Evolutionary conservation across 1,140 invertebrate genomes (phyloP).

Genomic region (Pseudomyrmex dendroicus): DNA sequence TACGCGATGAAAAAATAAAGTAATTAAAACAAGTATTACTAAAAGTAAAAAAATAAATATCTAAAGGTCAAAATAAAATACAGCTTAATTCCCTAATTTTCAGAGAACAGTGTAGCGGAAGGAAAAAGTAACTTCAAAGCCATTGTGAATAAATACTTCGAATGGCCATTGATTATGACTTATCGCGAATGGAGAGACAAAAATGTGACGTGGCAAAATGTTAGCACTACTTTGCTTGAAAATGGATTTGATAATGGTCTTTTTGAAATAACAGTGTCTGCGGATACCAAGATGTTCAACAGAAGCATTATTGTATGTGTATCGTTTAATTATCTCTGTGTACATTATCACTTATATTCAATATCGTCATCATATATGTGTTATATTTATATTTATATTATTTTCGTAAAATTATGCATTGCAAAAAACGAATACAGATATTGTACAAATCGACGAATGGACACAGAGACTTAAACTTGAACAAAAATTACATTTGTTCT

Average conservation of each 20-base stretch:
- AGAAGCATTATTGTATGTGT: not conserved
- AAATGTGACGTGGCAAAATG: not conserved
- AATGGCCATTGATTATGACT: conserved; percentile 7
- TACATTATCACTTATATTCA: not conserved
- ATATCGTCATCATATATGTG: not conserved
- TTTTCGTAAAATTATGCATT: too few species aligned
- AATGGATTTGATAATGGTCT: conserved; percentile 8
- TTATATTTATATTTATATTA: not conserved
- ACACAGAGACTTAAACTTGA: too few species aligned
- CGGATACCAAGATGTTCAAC: not conserved
- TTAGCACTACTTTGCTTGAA: not conserved
- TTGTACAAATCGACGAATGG: too few species aligned
- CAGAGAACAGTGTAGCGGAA: not conserved
- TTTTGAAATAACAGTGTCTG: not conserved
- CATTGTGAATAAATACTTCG: not conserved
- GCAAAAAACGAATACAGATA: too few species aligned
- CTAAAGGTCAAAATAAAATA: not conserved
- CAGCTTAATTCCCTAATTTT: not conserved
- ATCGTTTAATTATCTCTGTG: too few species aligned
- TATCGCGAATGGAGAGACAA: not conserved
- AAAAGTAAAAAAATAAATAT: too few species aligned
- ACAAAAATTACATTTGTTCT: not conserved
- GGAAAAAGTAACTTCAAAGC: not conserved
- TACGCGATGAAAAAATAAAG: not conserved
- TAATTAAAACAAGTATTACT: not conserved